phyloP scores from a whole-genome alignment of 1,140 invertebrate species.

The Apocrypta bakeri region DNA sequence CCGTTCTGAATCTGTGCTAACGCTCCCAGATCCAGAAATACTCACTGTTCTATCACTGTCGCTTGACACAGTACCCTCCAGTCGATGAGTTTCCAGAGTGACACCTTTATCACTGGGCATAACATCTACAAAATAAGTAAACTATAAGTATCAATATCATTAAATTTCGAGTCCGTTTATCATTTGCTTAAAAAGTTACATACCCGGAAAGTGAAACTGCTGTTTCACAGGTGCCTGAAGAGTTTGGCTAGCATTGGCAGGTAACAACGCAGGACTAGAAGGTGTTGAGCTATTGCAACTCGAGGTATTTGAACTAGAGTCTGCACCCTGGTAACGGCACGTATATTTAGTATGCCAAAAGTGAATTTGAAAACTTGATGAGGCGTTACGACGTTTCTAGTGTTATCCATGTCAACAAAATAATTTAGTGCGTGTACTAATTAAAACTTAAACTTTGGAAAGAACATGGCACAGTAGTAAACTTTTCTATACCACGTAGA shows the following conservation, averaged over 20 bases:
- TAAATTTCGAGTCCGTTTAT: conserved; percentile 35
- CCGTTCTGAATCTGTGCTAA: conserved; percentile 88
- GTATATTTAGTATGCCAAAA: conserved; percentile 65
- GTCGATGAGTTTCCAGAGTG: conserved; percentile 76
- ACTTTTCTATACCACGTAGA: conserved; percentile 26
- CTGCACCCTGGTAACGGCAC: conserved; percentile 76
- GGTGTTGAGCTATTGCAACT: conserved; percentile 97
- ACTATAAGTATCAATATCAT: conserved; percentile 1
- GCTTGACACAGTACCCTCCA: conserved; percentile 83
- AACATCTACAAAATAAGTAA: conserved; percentile 66
- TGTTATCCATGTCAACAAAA: conserved; percentile 60
- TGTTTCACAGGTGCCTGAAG: conserved; percentile 76
- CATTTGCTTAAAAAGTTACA: conserved; percentile 37
- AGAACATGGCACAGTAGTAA: conserved; percentile 40
- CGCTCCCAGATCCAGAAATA: conserved; percentile 80
- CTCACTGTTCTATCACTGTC: conserved; percentile 92
- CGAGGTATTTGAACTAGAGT: conserved; percentile 95
- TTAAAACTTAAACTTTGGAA: conserved; percentile 38
- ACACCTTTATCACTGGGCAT: conserved; percentile 74
- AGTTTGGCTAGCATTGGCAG: conserved; percentile 73
- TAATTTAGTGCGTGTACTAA: conserved; percentile 52
- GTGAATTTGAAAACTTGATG: conserved; percentile 63
- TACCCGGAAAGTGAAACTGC: conserved; percentile 92
- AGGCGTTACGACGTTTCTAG: conserved; percentile 62
- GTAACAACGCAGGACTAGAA: conserved; percentile 90